phyloP scores from a whole-genome alignment of 2,113 vertebrate genomes.

The human region DNA sequence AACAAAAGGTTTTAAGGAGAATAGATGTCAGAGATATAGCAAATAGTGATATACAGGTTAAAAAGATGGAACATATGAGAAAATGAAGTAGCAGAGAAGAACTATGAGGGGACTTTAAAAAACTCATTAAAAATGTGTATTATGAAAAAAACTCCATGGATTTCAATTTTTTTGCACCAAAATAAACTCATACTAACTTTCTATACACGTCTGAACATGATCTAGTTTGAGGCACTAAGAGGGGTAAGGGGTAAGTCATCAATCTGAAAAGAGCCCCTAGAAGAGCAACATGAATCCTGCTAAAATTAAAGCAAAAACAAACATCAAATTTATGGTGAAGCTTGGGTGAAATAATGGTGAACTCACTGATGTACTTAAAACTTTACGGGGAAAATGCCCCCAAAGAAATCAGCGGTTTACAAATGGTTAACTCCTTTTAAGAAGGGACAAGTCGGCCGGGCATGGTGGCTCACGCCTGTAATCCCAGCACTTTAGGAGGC shows the following conservation, averaged over 20 bases:
- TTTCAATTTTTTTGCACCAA: neutral
- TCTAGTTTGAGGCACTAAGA: neutral
- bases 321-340: neutral
- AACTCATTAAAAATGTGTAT: neutral
- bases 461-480: no score
- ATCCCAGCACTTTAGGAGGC: no score
- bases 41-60: neutral
- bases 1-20: slow-evolving; percentile 16
- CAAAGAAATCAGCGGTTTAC: neutral
- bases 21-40: neutral
- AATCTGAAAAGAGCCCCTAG: neutral
- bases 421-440: neutral
- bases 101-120: neutral
- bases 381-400: neutral
- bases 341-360: neutral
- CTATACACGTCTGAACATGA: neutral
- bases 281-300: neutral
- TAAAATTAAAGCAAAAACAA: neutral
- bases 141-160: neutral
- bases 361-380: neutral
- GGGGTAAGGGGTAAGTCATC: neutral
- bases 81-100: neutral
- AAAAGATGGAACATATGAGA: neutral
- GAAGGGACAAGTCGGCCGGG: neutral
- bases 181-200: neutral